Percentiles rank a stretch among this genome's conserved stretches.
These are phyloP conservation scores for Scaptomyza pallida DNA, from an alignment of 1,140 invertebrate species.

Conservation along the genomic window DNA sequence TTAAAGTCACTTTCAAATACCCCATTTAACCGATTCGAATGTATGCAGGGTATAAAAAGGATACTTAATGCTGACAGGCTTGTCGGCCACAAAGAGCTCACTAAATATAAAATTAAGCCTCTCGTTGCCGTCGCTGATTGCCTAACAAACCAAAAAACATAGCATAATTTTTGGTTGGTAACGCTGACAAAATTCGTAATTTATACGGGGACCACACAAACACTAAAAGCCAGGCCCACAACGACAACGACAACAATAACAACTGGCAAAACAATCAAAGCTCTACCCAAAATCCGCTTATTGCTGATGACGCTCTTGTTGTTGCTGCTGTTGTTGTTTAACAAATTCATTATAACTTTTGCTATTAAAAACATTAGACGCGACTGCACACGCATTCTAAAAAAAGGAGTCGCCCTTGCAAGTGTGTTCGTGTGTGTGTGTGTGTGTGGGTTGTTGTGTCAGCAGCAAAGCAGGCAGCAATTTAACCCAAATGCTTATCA, in stretches of 20 bases:
- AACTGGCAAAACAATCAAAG: conserved; percentile 57
- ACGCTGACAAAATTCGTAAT: conserved; percentile 60
- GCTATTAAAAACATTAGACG: conserved; percentile 82
- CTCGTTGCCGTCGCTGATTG: conserved; percentile 58
- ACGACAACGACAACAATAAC: conserved; percentile 23
- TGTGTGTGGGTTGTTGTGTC: conserved; percentile 15
- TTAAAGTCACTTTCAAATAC: not conserved
- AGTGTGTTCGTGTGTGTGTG: not conserved
- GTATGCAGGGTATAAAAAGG: conserved; percentile 20
- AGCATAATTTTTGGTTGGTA: conserved; percentile 54
- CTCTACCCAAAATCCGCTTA: conserved; percentile 18
- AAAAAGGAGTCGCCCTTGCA: conserved; percentile 29
- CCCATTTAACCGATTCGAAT: not conserved
- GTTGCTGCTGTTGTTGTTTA: conserved; percentile 58
- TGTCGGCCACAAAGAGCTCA: conserved; percentile 56
- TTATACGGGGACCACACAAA: conserved; percentile 32
- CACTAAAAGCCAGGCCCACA: conserved; percentile 26
- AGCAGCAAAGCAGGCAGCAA: conserved; percentile 48
- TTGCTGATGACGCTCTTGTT: conserved; percentile 15
- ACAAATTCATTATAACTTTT: conserved; percentile 83
- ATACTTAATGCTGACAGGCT: conserved; percentile 41
- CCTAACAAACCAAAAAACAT: conserved; percentile 68
- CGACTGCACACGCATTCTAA: conserved; percentile 59
- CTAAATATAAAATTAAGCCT: conserved; percentile 73
- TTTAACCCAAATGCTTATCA: conserved; percentile 83